Percentiles rank a stretch among this genome's conserved stretches.
Conservation (phyloP, 1,140 invertebrate species). For the Aethina tumida region DNA sequence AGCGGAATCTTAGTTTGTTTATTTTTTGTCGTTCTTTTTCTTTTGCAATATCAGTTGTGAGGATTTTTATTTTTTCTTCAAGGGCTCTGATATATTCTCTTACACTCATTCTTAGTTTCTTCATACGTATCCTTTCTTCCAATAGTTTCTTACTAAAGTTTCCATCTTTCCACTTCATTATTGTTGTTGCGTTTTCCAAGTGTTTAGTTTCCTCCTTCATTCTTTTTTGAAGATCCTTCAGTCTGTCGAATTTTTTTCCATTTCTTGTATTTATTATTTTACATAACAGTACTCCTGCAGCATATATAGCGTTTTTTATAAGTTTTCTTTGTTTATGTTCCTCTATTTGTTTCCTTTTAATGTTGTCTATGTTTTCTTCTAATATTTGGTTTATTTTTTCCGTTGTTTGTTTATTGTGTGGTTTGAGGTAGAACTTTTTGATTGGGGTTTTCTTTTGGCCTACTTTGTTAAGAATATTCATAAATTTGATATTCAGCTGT, state of each 20-base stretch:
- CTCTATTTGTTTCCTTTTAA: too few species aligned
- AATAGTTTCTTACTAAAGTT: neutral
- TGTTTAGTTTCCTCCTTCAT: constrained; percentile 4
- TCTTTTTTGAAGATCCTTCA: neutral
- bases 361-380: constrained; percentile 6
- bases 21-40: constrained; percentile 1
- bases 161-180: constrained; percentile 7
- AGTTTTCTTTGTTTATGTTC: constrained; percentile 2
- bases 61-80: constrained; percentile 5
- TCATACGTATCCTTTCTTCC: constrained; percentile 4
- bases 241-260: neutral
- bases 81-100: constrained; percentile 8
- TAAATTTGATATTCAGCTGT: too few species aligned
- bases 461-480: neutral
- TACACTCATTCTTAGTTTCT: constrained; percentile 10
- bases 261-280: constrained; percentile 4
- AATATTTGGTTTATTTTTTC: constrained; percentile 3
- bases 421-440: too few species aligned
- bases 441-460: constrained; percentile 1
- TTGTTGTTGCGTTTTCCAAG: constrained; percentile 1
- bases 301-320: constrained; percentile 7
- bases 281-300: constrained; percentile 5
- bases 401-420: too few species aligned
- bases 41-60: neutral
- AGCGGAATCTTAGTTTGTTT: neutral